phyloP scores from a whole-genome alignment of 2,797 vertebrate genomes.

The Pseudochirops corinnae region DNA sequence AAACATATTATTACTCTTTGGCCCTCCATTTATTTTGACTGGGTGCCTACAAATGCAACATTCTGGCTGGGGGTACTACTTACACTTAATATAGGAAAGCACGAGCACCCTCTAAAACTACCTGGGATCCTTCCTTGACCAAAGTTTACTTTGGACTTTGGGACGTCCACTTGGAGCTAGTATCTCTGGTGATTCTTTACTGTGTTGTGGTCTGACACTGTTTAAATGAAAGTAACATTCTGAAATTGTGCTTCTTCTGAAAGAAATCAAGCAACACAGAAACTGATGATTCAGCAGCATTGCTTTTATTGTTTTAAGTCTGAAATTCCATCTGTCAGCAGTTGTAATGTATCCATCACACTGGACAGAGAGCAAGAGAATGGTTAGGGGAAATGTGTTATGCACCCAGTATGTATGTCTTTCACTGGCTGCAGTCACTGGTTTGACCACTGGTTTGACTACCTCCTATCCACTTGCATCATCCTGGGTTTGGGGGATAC shows the following conservation, averaged over 20 bases:
- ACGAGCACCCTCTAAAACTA: not conserved
- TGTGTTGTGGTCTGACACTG: not conserved
- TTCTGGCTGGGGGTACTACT: not conserved
- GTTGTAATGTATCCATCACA: not conserved
- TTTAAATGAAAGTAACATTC: not conserved
- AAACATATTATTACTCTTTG: not conserved
- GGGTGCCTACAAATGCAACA: not conserved
- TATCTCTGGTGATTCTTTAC: not conserved
- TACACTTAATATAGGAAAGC: not conserved
- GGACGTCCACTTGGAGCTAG: not conserved
- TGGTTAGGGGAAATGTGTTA: not conserved
- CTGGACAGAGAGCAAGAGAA: not conserved
- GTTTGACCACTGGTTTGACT: not conserved
- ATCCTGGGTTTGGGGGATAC: not conserved
- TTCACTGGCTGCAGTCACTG: not conserved
- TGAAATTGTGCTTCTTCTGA: not conserved
- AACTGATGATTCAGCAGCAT: not conserved
- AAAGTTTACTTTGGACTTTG: not conserved
- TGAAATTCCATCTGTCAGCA: constrained; percentile 1
- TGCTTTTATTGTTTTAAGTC: not conserved
- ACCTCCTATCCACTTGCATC: not conserved
- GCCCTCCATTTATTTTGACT: not conserved
- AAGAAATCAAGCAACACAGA: not conserved
- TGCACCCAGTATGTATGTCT: not conserved
- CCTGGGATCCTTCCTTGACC: not conserved